phyloP scores from a whole-genome alignment of 92 coral and sea anemone species.

The Epizoanthus rinbou region DNA sequence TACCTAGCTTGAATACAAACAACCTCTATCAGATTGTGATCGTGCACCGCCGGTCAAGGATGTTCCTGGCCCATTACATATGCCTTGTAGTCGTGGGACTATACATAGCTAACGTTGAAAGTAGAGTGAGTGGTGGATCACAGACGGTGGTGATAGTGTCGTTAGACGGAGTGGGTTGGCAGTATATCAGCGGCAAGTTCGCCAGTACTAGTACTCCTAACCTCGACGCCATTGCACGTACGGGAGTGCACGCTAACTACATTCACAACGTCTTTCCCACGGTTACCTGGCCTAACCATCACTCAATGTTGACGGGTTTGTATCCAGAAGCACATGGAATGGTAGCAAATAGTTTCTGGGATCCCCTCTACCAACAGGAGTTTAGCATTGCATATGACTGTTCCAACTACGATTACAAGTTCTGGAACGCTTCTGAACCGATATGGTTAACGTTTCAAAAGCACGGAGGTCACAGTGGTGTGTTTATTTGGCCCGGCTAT shows the following conservation, averaged over 20 bases:
- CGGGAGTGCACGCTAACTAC: constrained; percentile 81
- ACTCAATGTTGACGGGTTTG: constrained; percentile 80
- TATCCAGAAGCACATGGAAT: constrained; percentile 93
- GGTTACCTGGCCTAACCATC: constrained; percentile 95
- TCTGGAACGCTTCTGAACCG: constrained; percentile 85
- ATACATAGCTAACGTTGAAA: background rate
- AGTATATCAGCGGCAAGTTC: constrained; percentile 63
- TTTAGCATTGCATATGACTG: constrained; percentile 85
- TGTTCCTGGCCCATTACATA: background rate
- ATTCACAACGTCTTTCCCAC: constrained; percentile 81
- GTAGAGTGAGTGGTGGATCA: background rate
- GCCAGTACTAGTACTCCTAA: constrained; percentile 81
- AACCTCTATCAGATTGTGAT: no score
- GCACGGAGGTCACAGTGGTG: constrained; percentile 81
- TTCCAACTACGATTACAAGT: constrained; percentile 86
- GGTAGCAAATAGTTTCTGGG: constrained; percentile 82
- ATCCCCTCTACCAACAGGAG: constrained; percentile 78
- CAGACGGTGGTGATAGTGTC: constrained; percentile 75
- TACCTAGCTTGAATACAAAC: no score
- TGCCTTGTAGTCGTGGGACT: background rate
- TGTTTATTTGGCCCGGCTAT: constrained; percentile 92
- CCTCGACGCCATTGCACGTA: constrained; percentile 62
- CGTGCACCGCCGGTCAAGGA: background rate
- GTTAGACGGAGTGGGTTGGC: constrained; percentile 96
- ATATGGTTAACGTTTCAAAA: constrained; percentile 91